Percentiles rank a stretch among this genome's conserved stretches.
Evolutionary conservation across 2,888 invertebrate genomes (phyloP).

Genomic region (Archips crataeganus): DNA sequence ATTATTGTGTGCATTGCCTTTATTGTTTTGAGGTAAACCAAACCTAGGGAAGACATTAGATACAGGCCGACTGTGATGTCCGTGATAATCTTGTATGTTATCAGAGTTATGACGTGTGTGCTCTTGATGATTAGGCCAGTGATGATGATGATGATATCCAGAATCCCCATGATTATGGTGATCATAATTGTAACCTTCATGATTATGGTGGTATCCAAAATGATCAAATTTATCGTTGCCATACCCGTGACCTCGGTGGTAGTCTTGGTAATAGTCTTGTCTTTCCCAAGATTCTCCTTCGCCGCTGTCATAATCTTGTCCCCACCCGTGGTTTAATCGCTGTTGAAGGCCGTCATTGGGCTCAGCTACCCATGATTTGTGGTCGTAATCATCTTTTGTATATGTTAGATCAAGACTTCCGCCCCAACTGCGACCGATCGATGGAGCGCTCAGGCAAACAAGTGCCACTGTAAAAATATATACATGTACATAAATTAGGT

Average conservation of each 20-base stretch:
- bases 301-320: neutral
- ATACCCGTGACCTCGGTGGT: neutral
- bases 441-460: conserved; percentile 24
- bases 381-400: neutral
- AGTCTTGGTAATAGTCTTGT: conserved; percentile 1
- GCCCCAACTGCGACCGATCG: conserved; percentile 22
- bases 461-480: conserved; percentile 20
- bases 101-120: neutral
- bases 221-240: neutral
- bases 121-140: neutral
- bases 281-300: conserved; percentile 4
- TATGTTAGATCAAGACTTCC: neutral
- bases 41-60: neutral
- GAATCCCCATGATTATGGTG: neutral
- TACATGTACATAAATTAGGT: too few relatives aligned
- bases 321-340: neutral
- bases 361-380: neutral
- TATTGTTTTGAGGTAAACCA: neutral
- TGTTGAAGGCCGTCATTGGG: neutral
- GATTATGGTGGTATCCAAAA: neutral
- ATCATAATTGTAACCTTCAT: neutral
- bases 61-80: neutral
- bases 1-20: neutral
- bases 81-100: neutral
- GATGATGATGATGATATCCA: conserved; percentile 1